Conservation (phyloP, 1,140 invertebrate species). For the Brachionus paranguensis region DNA sequence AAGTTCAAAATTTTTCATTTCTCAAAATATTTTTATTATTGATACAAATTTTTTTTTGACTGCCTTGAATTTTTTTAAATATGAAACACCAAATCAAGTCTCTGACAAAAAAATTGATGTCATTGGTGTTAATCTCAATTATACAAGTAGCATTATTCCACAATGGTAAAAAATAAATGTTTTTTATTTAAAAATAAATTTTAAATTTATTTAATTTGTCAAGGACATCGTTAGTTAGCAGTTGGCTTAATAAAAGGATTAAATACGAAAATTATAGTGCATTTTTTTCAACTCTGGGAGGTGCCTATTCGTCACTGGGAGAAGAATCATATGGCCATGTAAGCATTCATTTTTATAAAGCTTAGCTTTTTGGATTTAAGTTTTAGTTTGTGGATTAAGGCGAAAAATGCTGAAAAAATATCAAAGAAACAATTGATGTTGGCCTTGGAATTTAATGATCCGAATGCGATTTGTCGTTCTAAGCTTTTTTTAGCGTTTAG, state of each 20-base stretch:
- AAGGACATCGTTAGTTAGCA: not conserved
- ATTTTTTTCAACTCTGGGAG: slow-evolving; percentile 38
- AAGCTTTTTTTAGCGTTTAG: slow-evolving; percentile 38
- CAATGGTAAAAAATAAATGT: not conserved
- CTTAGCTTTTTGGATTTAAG: not conserved
- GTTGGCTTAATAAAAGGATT: slow-evolving; percentile 11
- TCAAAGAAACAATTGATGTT: slow-evolving; percentile 26
- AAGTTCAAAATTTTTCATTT: not conserved
- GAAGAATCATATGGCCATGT: slow-evolving; percentile 33
- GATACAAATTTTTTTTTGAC: not conserved
- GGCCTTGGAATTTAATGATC: slow-evolving; percentile 17
- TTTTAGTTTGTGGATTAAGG: slow-evolving; percentile 7
- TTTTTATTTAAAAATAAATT: not conserved
- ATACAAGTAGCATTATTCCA: not conserved
- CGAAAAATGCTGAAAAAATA: slow-evolving; percentile 26
- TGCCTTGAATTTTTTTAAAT: not conserved
- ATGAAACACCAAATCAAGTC: not conserved
- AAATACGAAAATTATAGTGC: slow-evolving; percentile 17
- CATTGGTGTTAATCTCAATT: not conserved
- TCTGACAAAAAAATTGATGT: not conserved
- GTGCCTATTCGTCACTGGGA: slow-evolving; percentile 37
- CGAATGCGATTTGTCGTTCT: slow-evolving; percentile 28
- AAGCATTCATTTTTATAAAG: not conserved
- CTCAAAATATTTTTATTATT: not conserved
- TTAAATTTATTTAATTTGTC: not conserved